These are phyloP conservation scores for Parotocinclus haroldoi DNA, from an alignment of 2,797 vertebrate species.

Conservation along the genomic window DNA sequence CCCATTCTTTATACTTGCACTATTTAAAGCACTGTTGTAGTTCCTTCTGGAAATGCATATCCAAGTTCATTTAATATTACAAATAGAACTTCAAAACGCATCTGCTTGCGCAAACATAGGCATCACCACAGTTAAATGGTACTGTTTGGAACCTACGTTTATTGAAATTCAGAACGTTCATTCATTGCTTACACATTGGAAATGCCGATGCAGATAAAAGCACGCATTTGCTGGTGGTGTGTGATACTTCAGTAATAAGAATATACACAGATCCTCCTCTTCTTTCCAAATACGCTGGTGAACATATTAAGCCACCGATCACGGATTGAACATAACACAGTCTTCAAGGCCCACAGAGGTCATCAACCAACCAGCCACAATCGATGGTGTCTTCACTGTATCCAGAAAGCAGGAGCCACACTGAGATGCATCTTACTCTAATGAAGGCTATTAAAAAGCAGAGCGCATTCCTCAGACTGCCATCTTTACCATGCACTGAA, in stretches of 20 bases:
- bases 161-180: slow-evolving; percentile 55
- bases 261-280: slow-evolving; percentile 8
- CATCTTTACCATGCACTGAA: too few relatives aligned
- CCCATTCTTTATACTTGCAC: too few relatives aligned
- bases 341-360: not conserved
- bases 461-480: too few relatives aligned
- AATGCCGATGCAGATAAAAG: slow-evolving; percentile 27
- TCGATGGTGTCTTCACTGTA: too few relatives aligned
- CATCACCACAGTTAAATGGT: not conserved
- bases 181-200: slow-evolving; percentile 41
- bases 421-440: too few relatives aligned
- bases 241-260: slow-evolving; percentile 31
- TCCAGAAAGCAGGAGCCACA: too few relatives aligned
- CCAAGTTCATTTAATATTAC: too few relatives aligned
- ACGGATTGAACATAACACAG: slow-evolving; percentile 24
- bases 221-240: slow-evolving; percentile 32
- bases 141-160: slow-evolving; percentile 67
- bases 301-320: slow-evolving; percentile 42
- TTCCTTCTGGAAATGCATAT: too few relatives aligned
- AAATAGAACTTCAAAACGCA: too few relatives aligned
- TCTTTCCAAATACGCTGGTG: slow-evolving; percentile 28
- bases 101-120: not conserved
- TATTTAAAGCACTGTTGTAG: too few relatives aligned
- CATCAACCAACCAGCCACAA: too few relatives aligned
- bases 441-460: too few relatives aligned